These are phyloP conservation scores for Acrocephalus kingi DNA, from an alignment of 2,113 vertebrate species.

Conservation along the genomic window DNA sequence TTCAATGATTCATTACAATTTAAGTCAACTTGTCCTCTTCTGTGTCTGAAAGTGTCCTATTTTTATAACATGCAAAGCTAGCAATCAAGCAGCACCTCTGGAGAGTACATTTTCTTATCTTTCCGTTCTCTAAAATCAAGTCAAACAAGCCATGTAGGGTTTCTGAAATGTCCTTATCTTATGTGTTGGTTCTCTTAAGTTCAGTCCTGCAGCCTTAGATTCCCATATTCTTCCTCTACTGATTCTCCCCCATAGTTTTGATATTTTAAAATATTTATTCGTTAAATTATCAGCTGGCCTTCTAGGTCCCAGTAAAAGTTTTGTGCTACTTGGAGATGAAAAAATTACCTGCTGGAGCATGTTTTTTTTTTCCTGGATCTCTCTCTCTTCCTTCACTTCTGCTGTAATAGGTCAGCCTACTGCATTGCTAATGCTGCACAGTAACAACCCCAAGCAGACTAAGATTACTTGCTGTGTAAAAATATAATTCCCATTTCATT, in stretches of 20 bases:
- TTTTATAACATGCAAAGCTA: neutral
- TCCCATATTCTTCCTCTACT: neutral
- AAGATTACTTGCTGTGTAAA: neutral
- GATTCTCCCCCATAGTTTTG: neutral
- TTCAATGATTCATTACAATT: neutral
- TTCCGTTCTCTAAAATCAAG: neutral
- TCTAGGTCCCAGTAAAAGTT: neutral
- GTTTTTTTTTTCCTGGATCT: neutral
- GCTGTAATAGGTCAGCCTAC: neutral
- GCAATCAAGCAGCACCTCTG: conserved; percentile 1
- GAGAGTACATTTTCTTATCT: conserved; percentile 19
- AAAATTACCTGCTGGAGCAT: neutral
- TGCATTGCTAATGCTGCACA: neutral
- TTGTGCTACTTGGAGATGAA: neutral
- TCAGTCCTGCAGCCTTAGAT: neutral
- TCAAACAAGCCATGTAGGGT: neutral
- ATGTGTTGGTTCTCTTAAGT: neutral
- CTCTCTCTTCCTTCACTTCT: neutral
- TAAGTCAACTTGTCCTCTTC: neutral
- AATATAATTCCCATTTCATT: neutral
- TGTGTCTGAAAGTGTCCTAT: neutral
- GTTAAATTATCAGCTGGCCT: neutral
- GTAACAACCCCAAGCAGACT: neutral
- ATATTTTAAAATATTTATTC: neutral
- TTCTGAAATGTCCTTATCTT: neutral